Percentiles rank a stretch among this genome's conserved stretches.
Conservation (phyloP, 2,888 invertebrate species). For the Acanthococcus lagerstroemiae region DNA sequence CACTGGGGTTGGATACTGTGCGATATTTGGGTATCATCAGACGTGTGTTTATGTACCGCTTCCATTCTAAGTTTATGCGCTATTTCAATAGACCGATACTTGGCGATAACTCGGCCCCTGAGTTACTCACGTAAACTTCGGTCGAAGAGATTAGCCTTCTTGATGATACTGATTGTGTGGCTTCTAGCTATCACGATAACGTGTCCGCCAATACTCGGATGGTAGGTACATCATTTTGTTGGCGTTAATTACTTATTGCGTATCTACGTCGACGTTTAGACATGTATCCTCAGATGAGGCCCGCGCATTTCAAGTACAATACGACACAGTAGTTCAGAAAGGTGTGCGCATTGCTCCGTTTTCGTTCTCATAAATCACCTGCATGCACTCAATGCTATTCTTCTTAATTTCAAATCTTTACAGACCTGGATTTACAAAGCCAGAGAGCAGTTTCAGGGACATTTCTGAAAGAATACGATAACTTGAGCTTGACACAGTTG, state of each 20-base stretch:
- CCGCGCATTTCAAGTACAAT: no score
- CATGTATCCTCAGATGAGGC: no score
- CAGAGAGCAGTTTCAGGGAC: no score
- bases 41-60: slow-evolving; percentile 86
- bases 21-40: slow-evolving; percentile 84
- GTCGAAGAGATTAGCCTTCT: slow-evolving; percentile 68
- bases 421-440: no score
- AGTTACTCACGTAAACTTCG: slow-evolving; percentile 82
- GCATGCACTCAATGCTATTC: no score
- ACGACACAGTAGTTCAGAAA: no score
- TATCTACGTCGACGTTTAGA: no score
- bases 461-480: no score
- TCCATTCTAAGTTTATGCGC: slow-evolving; percentile 87
- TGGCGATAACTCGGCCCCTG: slow-evolving; percentile 87
- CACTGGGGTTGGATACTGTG: slow-evolving; percentile 78
- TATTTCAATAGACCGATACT: slow-evolving; percentile 81
- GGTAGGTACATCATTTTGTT: slow-evolving; percentile 49
- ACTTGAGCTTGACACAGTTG: no score
- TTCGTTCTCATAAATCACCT: no score
- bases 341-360: no score
- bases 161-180: slow-evolving; percentile 87
- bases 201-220: slow-evolving; percentile 86
- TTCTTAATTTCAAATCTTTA: no score
- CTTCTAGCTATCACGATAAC: slow-evolving; percentile 79
- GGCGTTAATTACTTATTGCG: background rate